Percentiles rank a stretch among this genome's conserved stretches.
phyloP scores from a whole-genome alignment of 2,888 invertebrate genomes.

The Brachynemurus nebulosus region DNA sequence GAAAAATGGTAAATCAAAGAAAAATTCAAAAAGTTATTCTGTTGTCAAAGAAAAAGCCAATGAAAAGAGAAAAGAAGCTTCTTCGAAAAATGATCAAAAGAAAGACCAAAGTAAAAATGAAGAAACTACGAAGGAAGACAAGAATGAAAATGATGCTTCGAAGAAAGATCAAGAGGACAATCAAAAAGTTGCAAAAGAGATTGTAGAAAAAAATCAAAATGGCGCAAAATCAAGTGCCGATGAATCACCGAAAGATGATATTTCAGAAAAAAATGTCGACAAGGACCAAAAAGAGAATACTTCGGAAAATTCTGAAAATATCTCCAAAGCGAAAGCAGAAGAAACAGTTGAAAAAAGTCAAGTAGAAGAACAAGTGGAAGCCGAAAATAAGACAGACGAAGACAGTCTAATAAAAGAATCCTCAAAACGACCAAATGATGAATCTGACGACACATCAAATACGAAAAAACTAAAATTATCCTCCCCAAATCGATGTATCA shows the following conservation, averaged over 20 bases:
- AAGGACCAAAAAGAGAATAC: constrained; percentile 25
- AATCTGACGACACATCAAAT: constrained; percentile 7
- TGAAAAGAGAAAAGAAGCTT: constrained; percentile 5
- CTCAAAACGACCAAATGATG: constrained; percentile 13
- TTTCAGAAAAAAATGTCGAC: constrained; percentile 27
- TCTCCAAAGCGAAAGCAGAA: constrained; percentile 20
- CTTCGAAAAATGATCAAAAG: constrained; percentile 14
- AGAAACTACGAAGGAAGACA: constrained; percentile 22
- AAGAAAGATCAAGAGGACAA: constrained; percentile 32
- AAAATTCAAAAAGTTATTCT: constrained; percentile 10
- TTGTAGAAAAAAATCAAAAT: constrained; percentile 42
- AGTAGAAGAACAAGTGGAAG: constrained; percentile 21
- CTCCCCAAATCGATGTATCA: too few relatives aligned
- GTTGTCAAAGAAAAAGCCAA: background rate
- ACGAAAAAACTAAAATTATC: too few relatives aligned
- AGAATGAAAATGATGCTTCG: constrained; percentile 22
- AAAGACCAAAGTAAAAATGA: too few relatives aligned
- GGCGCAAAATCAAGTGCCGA: constrained; percentile 45
- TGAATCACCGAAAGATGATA: constrained; percentile 26
- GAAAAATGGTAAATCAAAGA: constrained; percentile 8
- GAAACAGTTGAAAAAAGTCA: constrained; percentile 23
- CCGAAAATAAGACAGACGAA: constrained; percentile 14
- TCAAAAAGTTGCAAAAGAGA: constrained; percentile 47
- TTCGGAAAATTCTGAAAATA: constrained; percentile 20
- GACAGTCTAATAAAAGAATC: too few relatives aligned